Percentiles rank a stretch among this genome's conserved stretches.
These are phyloP conservation scores for Dissostichus mawsoni DNA, from an alignment of 2,113 vertebrate species.

Conservation along the genomic window DNA sequence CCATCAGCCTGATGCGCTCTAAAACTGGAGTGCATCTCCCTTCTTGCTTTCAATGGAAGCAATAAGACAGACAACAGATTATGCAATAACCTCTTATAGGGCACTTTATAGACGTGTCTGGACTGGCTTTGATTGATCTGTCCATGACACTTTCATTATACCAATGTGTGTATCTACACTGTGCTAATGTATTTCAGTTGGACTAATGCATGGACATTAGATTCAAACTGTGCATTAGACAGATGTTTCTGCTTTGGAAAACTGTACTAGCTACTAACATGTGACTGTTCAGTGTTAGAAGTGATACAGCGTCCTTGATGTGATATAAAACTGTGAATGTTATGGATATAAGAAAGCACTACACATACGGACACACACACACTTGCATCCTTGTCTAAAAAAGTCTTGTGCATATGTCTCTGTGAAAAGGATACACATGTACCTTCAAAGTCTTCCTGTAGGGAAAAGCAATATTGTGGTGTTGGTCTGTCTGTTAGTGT, in stretches of 20 bases:
- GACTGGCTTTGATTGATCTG: conserved; percentile 60
- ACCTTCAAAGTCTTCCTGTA: conserved; percentile 65
- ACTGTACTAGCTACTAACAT: conserved; percentile 36
- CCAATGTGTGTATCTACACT: conserved; percentile 42
- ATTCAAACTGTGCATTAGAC: conserved; percentile 32
- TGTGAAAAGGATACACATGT: conserved; percentile 36
- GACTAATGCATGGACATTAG: conserved; percentile 37
- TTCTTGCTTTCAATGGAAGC: conserved; percentile 76
- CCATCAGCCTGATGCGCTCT: conserved; percentile 46
- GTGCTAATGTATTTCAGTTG: conserved; percentile 44
- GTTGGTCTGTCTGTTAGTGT: conserved; percentile 42
- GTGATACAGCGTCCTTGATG: conserved; percentile 36
- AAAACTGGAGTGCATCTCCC: conserved; percentile 54
- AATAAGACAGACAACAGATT: conserved; percentile 72
- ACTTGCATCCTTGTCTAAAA: conserved; percentile 25
- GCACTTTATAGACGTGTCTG: conserved; percentile 73
- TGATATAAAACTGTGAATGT: conserved; percentile 54
- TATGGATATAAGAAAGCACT: conserved; percentile 42
- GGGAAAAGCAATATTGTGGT: conserved; percentile 68
- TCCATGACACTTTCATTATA: conserved; percentile 64
- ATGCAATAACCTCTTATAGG: conserved; percentile 75
- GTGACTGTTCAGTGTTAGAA: conserved; percentile 38
- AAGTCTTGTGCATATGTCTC: conserved; percentile 35
- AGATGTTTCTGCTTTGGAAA: conserved; percentile 19
- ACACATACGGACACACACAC: conserved; percentile 14